Evolutionary conservation across 2,888 invertebrate genomes (phyloP), one percentile per base, ranked within the genome.

Genomic region (Monochamus alternatus): DNA sequence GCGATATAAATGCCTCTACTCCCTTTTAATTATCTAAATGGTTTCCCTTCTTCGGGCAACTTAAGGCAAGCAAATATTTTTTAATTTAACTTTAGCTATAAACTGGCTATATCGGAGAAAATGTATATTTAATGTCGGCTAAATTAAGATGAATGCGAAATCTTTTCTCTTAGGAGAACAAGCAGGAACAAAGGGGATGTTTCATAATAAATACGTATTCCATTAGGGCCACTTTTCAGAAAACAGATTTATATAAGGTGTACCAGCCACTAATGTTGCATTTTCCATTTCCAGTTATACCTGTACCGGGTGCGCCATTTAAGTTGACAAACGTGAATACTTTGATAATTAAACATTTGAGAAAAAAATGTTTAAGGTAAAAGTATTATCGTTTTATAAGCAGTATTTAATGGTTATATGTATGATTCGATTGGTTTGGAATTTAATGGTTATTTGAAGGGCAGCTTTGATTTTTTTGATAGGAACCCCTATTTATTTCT

Each of bases 11-110:
- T 32, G 43, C 44, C 14, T 32, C 30, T 55, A 55, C 52, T 14
- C 62, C 43, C 30, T 62, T 69, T 67, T 74, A 74, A 74, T 74
- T 74, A 67, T 58, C 44, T 43, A 59, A 68, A 74, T 65, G 73
- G 31, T 62, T 55, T 68, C 14, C 44, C 51, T 71, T 64, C 10
- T 14, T 43, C 64, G 38, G 51, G 51, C 44, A 71, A 63, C 31
- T 62, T 47, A 47, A 68, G 22, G 44, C 62, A 51, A 14, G 31
- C 38, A 12, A 63, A 71, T 63, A 62, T 71, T 71, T 71, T 71
- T 71, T 71, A 47, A 63, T 60, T 60, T 58, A 55, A 38, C 14
- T 59, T n/a, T 12, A 47, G 38, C 70, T n/a, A 47, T 60, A 38
- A 70, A 70, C 59, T 70, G 58, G 30, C 43, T 60, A 44, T 60